Conservation (phyloP, 2,888 invertebrate species). For the Mythimna impura region DNA sequence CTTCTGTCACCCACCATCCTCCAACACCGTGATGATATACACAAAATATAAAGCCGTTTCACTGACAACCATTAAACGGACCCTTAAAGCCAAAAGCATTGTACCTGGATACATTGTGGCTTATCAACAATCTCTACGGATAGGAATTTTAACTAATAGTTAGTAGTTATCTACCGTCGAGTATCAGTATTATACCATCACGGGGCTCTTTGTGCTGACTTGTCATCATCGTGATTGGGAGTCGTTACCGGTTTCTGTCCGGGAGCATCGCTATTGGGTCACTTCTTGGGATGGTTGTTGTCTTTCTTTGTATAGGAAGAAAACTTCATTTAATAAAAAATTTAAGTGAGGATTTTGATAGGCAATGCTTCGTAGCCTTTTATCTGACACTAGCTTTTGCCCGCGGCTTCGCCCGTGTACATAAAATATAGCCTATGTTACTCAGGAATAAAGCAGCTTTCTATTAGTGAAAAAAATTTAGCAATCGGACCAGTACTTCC, state of each 20-base stretch:
- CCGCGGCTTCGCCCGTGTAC: too few relatives aligned
- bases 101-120: constrained; percentile 62
- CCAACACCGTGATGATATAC: constrained; percentile 42
- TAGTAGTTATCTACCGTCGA: constrained; percentile 60
- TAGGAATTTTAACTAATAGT: constrained; percentile 70
- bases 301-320: neutral
- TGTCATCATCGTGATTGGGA: constrained; percentile 60
- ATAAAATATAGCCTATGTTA: too few relatives aligned
- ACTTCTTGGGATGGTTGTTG: constrained; percentile 6
- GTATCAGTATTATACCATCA: constrained; percentile 65
- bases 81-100: constrained; percentile 63
- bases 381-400: too few relatives aligned
- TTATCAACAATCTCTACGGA: constrained; percentile 67
- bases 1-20: constrained; percentile 11
- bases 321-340: neutral
- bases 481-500: too few relatives aligned
- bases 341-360: neutral
- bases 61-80: constrained; percentile 53
- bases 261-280: constrained; percentile 29
- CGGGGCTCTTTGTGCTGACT: constrained; percentile 56
- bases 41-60: constrained; percentile 57
- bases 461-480: too few relatives aligned
- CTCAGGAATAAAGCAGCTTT: too few relatives aligned
- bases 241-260: constrained; percentile 52
- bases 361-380: neutral